phyloP scores from a whole-genome alignment of 2,797 vertebrate species.

The Chaunax sp. region DNA sequence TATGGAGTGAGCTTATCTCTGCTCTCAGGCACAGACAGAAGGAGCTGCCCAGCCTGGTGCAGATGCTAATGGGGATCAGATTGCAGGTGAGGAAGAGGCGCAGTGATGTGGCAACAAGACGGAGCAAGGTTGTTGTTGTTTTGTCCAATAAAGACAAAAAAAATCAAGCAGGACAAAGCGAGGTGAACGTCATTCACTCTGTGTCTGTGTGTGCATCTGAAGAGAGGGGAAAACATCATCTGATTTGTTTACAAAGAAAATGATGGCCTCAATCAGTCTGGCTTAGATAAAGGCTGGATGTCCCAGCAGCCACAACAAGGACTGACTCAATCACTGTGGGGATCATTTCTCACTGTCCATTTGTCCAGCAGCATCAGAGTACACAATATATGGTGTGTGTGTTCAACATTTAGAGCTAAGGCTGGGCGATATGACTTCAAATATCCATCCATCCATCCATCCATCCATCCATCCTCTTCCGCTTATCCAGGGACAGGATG shows the following conservation, averaged over 20 bases:
- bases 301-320: conserved; percentile 44
- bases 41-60: conserved; percentile 52
- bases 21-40: conserved; percentile 53
- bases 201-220: conserved; percentile 9
- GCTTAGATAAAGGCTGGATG: conserved; percentile 60
- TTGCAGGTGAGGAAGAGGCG: conserved; percentile 65
- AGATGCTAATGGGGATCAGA: conserved; percentile 74
- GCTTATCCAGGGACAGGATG: too few relatives aligned
- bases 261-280: conserved; percentile 69
- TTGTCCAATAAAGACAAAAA: conserved; percentile 45
- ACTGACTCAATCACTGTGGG: conserved; percentile 30
- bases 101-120: conserved; percentile 59
- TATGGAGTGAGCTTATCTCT: conserved; percentile 69
- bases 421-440: too few relatives aligned
- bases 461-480: too few relatives aligned
- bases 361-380: conserved; percentile 14
- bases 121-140: conserved; percentile 54
- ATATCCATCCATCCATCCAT: too few relatives aligned
- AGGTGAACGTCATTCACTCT: conserved; percentile 52
- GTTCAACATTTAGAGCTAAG: neutral
- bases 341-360: conserved; percentile 25
- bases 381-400: neutral
- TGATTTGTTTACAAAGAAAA: conserved; percentile 70
- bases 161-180: conserved; percentile 38
- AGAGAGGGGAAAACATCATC: neutral